Evolutionary conservation across 2,113 vertebrate species (phyloP).

Genomic region (Hyaena hyaena): DNA sequence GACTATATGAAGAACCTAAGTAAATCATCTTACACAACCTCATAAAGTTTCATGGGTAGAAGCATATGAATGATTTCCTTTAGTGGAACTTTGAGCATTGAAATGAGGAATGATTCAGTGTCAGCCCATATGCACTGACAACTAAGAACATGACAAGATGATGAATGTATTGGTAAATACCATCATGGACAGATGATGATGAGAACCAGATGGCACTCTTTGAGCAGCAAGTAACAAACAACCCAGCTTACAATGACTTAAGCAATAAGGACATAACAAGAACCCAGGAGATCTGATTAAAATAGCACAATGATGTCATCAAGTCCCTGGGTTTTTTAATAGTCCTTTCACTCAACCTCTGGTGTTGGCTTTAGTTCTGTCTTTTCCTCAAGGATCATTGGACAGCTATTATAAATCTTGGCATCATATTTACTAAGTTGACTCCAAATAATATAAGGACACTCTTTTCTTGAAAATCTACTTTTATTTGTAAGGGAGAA

Average conservation of each 20-base stretch:
- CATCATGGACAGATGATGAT: constrained; percentile 50
- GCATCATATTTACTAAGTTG: not conserved
- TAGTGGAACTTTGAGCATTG: not conserved
- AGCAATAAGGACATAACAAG: not conserved
- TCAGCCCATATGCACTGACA: not conserved
- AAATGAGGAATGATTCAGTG: constrained; percentile 40
- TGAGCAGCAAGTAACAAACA: constrained; percentile 37
- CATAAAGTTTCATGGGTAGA: not conserved
- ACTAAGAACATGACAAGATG: not conserved
- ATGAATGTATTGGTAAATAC: constrained; percentile 51
- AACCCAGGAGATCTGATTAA: not conserved
- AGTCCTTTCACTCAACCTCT: not conserved
- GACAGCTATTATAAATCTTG: not conserved
- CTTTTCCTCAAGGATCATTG: not conserved
- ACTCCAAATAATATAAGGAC: not conserved
- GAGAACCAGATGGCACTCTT: constrained; percentile 45
- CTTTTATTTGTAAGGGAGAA: not conserved
- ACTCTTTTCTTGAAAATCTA: not conserved
- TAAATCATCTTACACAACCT: not conserved
- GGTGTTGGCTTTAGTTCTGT: not conserved
- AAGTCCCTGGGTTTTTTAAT: not conserved
- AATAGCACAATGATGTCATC: not conserved
- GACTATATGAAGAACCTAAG: not conserved
- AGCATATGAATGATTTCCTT: not conserved
- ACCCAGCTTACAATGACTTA: not conserved